These are phyloP conservation scores for Geotrypetes seraphini DNA, from an alignment of 2,797 vertebrate species.

Conservation along the genomic window DNA sequence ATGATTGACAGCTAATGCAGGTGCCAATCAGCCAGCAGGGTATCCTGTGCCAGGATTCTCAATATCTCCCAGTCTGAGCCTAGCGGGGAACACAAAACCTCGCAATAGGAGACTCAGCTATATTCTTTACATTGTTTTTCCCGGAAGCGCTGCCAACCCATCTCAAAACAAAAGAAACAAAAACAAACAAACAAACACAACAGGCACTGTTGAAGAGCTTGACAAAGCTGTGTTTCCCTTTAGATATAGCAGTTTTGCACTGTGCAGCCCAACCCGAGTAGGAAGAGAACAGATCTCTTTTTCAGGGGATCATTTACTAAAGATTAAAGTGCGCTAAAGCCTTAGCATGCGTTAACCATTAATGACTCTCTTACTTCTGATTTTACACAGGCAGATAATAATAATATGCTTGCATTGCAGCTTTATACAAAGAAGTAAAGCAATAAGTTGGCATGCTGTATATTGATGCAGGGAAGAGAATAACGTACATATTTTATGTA, in stretches of 20 bases:
- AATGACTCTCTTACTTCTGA: too few species aligned
- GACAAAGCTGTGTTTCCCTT: neutral
- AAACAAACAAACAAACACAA: neutral
- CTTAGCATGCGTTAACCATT: too few species aligned
- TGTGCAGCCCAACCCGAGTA: too few species aligned
- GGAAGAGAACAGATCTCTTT: too few species aligned
- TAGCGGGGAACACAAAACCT: neutral
- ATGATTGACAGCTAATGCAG: slow-evolving; percentile 57
- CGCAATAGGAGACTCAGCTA: neutral
- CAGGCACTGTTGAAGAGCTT: neutral
- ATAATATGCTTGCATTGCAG: too few species aligned
- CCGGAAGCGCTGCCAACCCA: neutral
- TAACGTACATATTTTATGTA: too few species aligned
- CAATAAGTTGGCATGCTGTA: too few species aligned
- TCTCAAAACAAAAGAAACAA: neutral
- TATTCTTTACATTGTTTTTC: neutral
- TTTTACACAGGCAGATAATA: too few species aligned
- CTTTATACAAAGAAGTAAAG: too few species aligned
- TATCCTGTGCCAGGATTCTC: slow-evolving; percentile 9
- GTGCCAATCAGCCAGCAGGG: slow-evolving; percentile 30
- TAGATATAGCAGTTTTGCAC: neutral
- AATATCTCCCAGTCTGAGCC: neutral
- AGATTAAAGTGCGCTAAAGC: too few species aligned
- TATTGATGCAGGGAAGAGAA: too few species aligned
- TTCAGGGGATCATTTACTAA: too few species aligned